Percentiles rank a stretch among this genome's conserved stretches.
Evolutionary conservation across 2,113 vertebrate species (phyloP).

Genomic region (Numenius arquata): DNA sequence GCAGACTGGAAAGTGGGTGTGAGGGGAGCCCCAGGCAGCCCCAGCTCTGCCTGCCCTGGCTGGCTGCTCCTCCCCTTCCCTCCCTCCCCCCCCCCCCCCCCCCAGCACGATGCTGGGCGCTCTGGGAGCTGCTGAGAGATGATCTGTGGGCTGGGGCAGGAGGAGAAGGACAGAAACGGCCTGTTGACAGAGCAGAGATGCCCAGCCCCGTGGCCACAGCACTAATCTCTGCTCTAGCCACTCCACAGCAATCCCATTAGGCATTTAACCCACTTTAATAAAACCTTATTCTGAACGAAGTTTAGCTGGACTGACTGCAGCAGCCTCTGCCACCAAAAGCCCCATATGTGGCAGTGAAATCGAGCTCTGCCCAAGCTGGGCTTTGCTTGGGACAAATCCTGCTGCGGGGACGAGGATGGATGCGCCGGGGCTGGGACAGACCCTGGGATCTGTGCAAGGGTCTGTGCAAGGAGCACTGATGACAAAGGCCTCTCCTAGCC

Average conservation of each 20-base stretch:
- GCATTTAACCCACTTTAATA: not conserved
- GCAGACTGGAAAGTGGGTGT: not conserved
- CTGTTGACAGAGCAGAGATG: not conserved
- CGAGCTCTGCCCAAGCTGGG: not conserved
- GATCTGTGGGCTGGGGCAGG: not conserved
- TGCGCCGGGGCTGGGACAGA: not conserved
- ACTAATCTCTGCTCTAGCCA: not conserved
- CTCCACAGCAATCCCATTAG: not conserved
- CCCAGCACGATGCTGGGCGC: not conserved
- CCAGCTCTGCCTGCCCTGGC: not conserved
- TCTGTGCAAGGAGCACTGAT: not conserved
- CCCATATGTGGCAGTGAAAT: accelerated
- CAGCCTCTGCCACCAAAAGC: not conserved
- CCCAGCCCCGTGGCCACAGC: not conserved
- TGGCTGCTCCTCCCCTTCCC: not conserved
- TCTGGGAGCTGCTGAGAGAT: not conserved
- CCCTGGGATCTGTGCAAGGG: not conserved
- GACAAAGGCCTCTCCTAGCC: not conserved
- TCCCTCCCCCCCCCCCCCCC: not conserved
- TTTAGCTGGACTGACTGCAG: not conserved
- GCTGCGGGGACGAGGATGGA: not conserved
- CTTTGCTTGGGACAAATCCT: not conserved
- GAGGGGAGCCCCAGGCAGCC: not conserved
- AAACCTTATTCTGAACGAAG: not conserved
- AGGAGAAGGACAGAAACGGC: not conserved